phyloP scores from a whole-genome alignment of 2,888 invertebrate species.

The Teinopalpus imperialis region DNA sequence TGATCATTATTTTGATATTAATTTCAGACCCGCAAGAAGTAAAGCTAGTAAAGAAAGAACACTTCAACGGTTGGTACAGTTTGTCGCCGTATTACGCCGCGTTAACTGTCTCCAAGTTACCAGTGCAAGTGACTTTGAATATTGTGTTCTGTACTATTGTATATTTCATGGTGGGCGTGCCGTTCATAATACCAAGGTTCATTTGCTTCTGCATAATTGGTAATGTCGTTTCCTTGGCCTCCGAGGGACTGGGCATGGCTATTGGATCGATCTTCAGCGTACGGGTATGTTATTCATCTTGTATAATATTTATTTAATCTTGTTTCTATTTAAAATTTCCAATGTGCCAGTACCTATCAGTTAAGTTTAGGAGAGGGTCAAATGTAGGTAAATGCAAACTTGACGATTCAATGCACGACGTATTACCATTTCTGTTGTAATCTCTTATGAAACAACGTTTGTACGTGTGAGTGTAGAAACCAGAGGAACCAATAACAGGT shows the following conservation, averaged over 20 bases:
- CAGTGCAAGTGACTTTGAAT: constrained; percentile 82
- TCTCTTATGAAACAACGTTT: too few relatives aligned
- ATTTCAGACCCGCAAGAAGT: constrained; percentile 86
- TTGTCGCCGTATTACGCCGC: constrained; percentile 85
- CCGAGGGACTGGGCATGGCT: constrained; percentile 90
- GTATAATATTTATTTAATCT: too few relatives aligned
- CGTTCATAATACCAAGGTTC: constrained; percentile 84
- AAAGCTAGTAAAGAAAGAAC: constrained; percentile 85
- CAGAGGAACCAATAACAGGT: too few relatives aligned
- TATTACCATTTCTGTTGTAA: too few relatives aligned
- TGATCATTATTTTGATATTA: too few relatives aligned
- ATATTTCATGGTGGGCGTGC: constrained; percentile 86
- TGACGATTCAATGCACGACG: too few relatives aligned
- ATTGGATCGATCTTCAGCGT: constrained; percentile 87
- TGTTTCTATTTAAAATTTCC: too few relatives aligned
- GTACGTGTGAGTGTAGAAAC: too few relatives aligned
- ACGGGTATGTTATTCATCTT: constrained; percentile 76
- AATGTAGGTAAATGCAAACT: too few relatives aligned
- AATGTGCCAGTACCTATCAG: too few relatives aligned
- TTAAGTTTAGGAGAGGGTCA: too few relatives aligned
- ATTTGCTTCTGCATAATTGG: constrained; percentile 85
- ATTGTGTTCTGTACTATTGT: constrained; percentile 82
- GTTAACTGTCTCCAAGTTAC: constrained; percentile 83
- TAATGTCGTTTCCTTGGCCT: constrained; percentile 86
- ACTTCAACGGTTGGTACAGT: constrained; percentile 87